Evolutionary conservation across 2,113 vertebrate species (phyloP), one percentile per base, ranked within the genome.

Genomic region (Pangasianodon hypophthalmus): DNA sequence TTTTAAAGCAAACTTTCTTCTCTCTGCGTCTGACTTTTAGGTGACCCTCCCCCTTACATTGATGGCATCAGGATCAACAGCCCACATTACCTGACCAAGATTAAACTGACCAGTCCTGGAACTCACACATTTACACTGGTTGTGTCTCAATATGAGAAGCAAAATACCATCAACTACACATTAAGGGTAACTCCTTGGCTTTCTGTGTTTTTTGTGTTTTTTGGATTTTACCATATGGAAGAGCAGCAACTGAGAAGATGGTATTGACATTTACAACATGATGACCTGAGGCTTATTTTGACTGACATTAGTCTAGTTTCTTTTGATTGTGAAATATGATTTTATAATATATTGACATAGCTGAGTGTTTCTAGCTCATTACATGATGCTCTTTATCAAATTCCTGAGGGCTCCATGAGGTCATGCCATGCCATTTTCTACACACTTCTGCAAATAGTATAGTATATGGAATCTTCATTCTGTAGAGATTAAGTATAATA

Each of bases 41-140:
- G 97, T 80, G 98, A 98, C 71, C 98, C 98, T 84, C 96, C 97
- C 88, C 98, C 98, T 0, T 99, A 96, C 91, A 99, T 99, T 62
- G 98, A 99, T 90, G 98, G 98, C 11, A 99, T 99, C 93, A 96
- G 98, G 0, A 99, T 99, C 94, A 99, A 99, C 96, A 99, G 98
- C 89, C 98, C 98, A n/a, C 98, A 99, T 92, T 99, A 99, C 90
- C 94, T 99, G 92, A 99, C 98, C 84, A 99, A 99, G 96, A 98
- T 99, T 87, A 98, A 96, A 90, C 95, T 99, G 94, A 99, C 97
- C 60, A 96, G 94, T 8, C 96, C 97, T 0, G 98, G 98, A 21
- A 93, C 96, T 11, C 97, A 99, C 90, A 98, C 96, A 0, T 99
- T 99, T 93, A 99, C 98, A 0, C 94, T 99, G 87, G 98, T 99